Percentiles rank a stretch among this genome's conserved stretches.
phyloP scores from a whole-genome alignment of 1,140 invertebrate genomes.

The Drosophila baimaii region DNA sequence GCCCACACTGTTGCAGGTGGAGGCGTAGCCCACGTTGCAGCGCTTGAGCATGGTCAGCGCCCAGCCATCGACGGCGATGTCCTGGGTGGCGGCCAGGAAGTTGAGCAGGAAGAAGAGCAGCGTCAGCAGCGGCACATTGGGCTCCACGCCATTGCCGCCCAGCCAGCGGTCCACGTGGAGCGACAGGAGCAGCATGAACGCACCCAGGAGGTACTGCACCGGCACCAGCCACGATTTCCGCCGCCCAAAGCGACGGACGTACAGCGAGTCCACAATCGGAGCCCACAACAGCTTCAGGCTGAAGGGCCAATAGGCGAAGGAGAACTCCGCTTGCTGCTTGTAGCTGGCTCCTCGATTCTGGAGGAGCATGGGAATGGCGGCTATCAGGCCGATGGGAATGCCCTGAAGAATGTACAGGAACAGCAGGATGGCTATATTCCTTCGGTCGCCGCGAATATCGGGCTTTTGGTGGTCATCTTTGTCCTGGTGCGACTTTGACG shows the following conservation, averaged over 20 bases:
- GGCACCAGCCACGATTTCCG: conserved; percentile 98
- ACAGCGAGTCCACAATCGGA: conserved; percentile 97
- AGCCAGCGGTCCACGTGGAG: conserved; percentile 90
- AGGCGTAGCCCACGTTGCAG: conserved; percentile 99
- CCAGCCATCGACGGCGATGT: conserved; percentile 99
- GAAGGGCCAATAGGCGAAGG: conserved; percentile 99
- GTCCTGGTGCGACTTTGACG: conserved; percentile 8
- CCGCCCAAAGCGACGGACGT: conserved; percentile 92
- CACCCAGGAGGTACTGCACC: conserved; percentile 93
- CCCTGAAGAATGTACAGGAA: conserved; percentile 98
- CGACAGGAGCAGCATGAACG: conserved; percentile 94
- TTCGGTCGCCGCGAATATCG: conserved; percentile 89
- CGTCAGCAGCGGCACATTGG: conserved; percentile 93
- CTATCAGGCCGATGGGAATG: conserved; percentile 96
- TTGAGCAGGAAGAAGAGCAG: conserved; percentile 95
- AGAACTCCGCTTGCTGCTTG: conserved; percentile 98
- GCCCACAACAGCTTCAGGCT: conserved; percentile 99
- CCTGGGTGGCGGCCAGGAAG: conserved; percentile 99
- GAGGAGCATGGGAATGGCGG: conserved; percentile 97
- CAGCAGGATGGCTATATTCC: conserved; percentile 93
- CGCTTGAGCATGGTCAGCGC: conserved; percentile 98
- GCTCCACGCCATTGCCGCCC: conserved; percentile 87
- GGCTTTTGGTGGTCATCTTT: conserved; percentile 51
- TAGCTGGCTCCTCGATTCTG: conserved; percentile 96
- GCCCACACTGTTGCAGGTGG: conserved; percentile 99